Evolutionary conservation across 1,140 invertebrate species (phyloP).

Genomic region (Bombus waltoni): DNA sequence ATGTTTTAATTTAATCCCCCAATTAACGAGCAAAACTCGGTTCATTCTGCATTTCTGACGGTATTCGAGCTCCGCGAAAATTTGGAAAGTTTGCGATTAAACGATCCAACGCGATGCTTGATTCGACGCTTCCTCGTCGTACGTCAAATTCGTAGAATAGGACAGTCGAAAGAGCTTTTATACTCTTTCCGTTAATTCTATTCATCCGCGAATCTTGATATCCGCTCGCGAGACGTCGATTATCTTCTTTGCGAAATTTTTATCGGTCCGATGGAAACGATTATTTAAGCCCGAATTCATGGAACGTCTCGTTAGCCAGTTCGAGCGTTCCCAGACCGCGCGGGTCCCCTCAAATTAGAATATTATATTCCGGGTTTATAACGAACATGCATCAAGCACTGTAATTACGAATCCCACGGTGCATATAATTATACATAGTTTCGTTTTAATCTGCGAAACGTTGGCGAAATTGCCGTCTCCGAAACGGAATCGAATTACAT

Average conservation of each 20-base stretch:
- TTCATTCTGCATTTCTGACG: neutral
- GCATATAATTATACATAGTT: constrained; percentile 40
- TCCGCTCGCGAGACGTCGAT: neutral
- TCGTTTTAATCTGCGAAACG: constrained; percentile 37
- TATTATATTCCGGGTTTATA: constrained; percentile 38
- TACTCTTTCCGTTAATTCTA: neutral
- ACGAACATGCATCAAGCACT: constrained; percentile 39
- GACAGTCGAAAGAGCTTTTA: neutral
- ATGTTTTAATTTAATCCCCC: too few species aligned
- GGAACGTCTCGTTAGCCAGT: neutral
- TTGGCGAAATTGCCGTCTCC: constrained; percentile 22
- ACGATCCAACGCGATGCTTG: neutral
- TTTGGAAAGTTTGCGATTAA: neutral
- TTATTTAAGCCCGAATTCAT: constrained; percentile 1
- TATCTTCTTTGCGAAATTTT: neutral
- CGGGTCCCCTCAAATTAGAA: constrained; percentile 14
- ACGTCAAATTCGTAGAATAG: neutral
- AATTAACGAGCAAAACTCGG: neutral
- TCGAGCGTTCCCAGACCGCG: neutral
- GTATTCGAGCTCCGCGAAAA: neutral
- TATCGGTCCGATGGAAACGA: neutral
- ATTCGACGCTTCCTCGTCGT: neutral
- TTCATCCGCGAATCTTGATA: neutral
- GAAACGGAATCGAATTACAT: constrained; percentile 11
- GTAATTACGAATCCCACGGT: constrained; percentile 36